These are phyloP conservation scores for Machaerirhynchus nigripectus DNA, from an alignment of 2,113 vertebrate genomes.

Conservation along the genomic window DNA sequence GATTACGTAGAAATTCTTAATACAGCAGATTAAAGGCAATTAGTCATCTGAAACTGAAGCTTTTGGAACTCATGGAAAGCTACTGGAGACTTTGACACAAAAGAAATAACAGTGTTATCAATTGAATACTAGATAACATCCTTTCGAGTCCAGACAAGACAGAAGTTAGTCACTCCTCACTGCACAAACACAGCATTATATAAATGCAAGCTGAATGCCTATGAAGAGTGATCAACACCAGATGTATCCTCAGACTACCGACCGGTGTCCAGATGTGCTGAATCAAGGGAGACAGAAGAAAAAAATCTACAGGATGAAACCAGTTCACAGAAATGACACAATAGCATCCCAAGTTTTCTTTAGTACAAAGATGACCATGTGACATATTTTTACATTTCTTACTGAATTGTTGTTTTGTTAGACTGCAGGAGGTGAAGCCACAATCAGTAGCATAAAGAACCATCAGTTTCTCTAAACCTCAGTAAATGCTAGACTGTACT, in stretches of 20 bases:
- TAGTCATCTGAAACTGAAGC: not conserved
- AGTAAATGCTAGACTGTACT: not conserved
- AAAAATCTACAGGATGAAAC: not conserved
- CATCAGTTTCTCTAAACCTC: not conserved
- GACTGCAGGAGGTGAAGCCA: not conserved
- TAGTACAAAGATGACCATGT: not conserved
- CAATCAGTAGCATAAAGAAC: not conserved
- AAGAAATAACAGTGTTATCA: not conserved
- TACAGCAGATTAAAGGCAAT: not conserved
- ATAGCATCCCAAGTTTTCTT: not conserved
- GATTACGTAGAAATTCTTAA: not conserved
- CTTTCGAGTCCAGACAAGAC: not conserved
- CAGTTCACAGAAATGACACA: not conserved
- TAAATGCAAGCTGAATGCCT: not conserved
- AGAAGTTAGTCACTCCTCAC: not conserved
- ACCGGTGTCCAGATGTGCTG: not conserved
- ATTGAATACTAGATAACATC: not conserved
- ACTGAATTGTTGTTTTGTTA: not conserved
- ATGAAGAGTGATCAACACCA: not conserved
- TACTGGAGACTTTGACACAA: not conserved
- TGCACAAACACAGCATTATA: not conserved
- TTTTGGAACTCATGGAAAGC: not conserved
- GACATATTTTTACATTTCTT: not conserved
- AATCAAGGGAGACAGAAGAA: not conserved
- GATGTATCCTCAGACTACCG: not conserved